Evolutionary conservation across 2,888 invertebrate genomes (phyloP), one percentile per base, ranked within the genome.

Genomic region (Mythimna albipuncta): DNA sequence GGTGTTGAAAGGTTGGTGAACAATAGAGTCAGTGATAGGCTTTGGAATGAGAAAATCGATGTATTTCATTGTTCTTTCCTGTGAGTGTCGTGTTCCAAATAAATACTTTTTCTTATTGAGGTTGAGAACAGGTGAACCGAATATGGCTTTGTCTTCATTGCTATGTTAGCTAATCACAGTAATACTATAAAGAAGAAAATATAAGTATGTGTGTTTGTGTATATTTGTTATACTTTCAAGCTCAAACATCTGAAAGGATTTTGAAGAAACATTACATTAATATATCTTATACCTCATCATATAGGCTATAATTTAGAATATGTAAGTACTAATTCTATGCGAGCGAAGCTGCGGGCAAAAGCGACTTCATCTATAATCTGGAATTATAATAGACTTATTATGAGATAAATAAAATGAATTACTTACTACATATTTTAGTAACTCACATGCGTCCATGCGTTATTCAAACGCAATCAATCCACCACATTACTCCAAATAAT

Each of bases 21-120:
- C 75, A 85, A 85, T 85, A 55, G 72, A 58, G 32, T 44, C 65
- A 72, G 64, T 67, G 64, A 85, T 64, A 32, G 69, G 26, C 11
- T 63, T 68, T 52, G 26, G 13, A 52, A 64, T 70, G 54, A 73
- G 35, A 58, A 67, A 66, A 66, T n/a, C 44, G 65, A 10, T 55
- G n/a, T 62, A 58, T 72, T 82, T 57, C 59, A 76, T 83, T 73
- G 76, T 80, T 83, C 63, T 80, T 65, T 21, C n/a, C 21, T 61
- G 21, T 41, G 61, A 21, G 21, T 13, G 41, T 41, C 0, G 41
- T 41, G 41, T 61, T 41, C 16, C 41, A 41, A 21, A 59, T 21
- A 41, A n/a, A 41, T 21, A 21, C n/a, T 21, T 59, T 41, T 59
- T 41, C 38, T 38, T 59, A 41, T 10, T 13, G 11, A 61, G 13